Conservation (phyloP, 2,113 vertebrate genomes). For the Neogobius melanostomus region DNA sequence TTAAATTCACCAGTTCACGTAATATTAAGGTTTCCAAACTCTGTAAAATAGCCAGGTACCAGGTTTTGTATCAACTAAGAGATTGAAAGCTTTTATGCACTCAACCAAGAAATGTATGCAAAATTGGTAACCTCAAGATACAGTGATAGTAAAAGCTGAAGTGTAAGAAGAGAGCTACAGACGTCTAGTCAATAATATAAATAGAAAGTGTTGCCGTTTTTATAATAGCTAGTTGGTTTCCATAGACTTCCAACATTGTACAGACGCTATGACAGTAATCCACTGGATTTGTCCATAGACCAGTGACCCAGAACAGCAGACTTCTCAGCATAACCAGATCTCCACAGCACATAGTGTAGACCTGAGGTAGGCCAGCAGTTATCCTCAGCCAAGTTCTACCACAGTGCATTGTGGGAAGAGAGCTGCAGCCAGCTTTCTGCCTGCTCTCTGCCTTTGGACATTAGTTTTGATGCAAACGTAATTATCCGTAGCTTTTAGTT, state of each 20-base stretch:
- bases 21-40: too few species aligned
- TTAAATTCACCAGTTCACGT: too few species aligned
- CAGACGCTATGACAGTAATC: slow-evolving; percentile 29
- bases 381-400: slow-evolving; percentile 48
- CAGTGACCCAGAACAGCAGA: slow-evolving; percentile 45
- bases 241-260: slow-evolving; percentile 6
- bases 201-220: not conserved
- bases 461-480: slow-evolving; percentile 52
- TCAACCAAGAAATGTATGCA: too few species aligned
- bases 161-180: too few species aligned
- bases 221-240: not conserved
- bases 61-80: too few species aligned
- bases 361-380: slow-evolving; percentile 33
- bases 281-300: slow-evolving; percentile 34
- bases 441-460: slow-evolving; percentile 37
- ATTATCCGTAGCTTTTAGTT: slow-evolving; percentile 39
- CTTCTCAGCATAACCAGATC: slow-evolving; percentile 28
- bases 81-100: too few species aligned
- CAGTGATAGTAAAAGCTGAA: too few species aligned
- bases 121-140: too few species aligned
- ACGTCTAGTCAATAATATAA: not conserved
- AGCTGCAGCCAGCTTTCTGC: slow-evolving; percentile 37
- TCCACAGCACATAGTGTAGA: slow-evolving; percentile 35
- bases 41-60: too few species aligned
- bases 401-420: slow-evolving; percentile 32